Evolutionary conservation across 2,113 vertebrate species (phyloP), one percentile per base, ranked within the genome.

Genomic region (Stigmatopora nigra): DNA sequence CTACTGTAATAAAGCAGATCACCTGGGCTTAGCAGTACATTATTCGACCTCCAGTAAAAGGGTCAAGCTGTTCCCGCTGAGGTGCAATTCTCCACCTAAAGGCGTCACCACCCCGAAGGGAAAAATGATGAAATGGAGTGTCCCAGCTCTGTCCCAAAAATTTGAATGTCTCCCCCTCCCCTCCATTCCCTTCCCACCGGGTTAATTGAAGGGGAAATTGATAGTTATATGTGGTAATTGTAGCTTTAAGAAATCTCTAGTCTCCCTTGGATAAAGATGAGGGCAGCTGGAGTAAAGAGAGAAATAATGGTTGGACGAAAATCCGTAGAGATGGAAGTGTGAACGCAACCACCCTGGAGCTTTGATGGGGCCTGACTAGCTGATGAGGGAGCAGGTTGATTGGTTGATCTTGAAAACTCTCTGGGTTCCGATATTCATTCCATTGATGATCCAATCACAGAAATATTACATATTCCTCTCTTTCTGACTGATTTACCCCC

Each of bases 181-280:
- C 53, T 73, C 69, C 59, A 67, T 60, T 67, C 45, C 77, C 74
- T 69, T 78, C 87, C 84, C 81, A 76, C 82, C 80, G 87, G 85
- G 88, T 89, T 89, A 88, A 89, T 90, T 86, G 86, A 83, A 84
- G 82, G 81, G 86, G 84, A 88, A 90, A 90, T 86, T 81, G 84
- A 88, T 88, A 88, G 84, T 86, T 87, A 70, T 86, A 81, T 88
- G 84, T 46, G 63, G 86, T 88, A 87, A 90, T 87, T 89, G 86
- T 87, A 82, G 83, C 84, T 86, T 86, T 81, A 83, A 89, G 85
- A 88, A 76, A 85, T 86, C 75, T 77, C 71, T 17, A 2, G 67
- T 80, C 73, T 85, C 87, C 83, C 69, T 76, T 62, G 57, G 83
- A 82, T 79, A 70, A 61, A 71, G 83, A 80, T 70, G 69, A 77